Conservation (phyloP, 2,113 vertebrate species). For the Plecotus auritus region DNA sequence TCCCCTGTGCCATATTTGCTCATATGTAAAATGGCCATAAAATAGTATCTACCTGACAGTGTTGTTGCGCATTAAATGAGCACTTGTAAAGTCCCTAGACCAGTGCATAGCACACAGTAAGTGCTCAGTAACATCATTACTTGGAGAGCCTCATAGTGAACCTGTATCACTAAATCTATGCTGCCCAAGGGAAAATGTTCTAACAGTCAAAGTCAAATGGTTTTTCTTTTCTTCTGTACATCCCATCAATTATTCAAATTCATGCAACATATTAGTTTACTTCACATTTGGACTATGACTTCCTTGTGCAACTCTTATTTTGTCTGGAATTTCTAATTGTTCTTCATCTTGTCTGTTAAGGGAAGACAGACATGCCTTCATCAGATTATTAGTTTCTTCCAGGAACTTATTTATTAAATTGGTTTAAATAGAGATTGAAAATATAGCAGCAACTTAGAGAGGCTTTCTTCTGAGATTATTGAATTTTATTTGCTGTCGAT, state of each 20-base stretch:
- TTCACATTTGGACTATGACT: background rate
- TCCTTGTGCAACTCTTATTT: background rate
- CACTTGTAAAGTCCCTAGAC: background rate
- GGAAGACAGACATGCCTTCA: background rate
- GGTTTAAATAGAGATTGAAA: conserved; percentile 5
- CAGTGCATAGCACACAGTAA: background rate
- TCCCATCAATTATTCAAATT: background rate
- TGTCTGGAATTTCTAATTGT: background rate
- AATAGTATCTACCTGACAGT: background rate
- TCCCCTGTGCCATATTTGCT: background rate
- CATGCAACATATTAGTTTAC: background rate
- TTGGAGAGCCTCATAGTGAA: background rate
- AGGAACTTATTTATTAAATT: background rate
- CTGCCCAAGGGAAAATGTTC: background rate
- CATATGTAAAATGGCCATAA: background rate
- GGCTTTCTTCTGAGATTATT: background rate
- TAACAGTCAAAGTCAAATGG: background rate
- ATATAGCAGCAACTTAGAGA: background rate
- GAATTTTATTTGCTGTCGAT: background rate
- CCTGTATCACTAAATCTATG: background rate
- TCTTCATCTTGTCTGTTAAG: background rate
- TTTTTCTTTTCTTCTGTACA: background rate
- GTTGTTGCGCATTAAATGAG: background rate
- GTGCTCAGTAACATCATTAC: background rate
- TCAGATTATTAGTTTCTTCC: background rate